Base-by-base conservation (phyloP, 2,888 invertebrate species). In the Lasioglossum zephyrum region DNA sequence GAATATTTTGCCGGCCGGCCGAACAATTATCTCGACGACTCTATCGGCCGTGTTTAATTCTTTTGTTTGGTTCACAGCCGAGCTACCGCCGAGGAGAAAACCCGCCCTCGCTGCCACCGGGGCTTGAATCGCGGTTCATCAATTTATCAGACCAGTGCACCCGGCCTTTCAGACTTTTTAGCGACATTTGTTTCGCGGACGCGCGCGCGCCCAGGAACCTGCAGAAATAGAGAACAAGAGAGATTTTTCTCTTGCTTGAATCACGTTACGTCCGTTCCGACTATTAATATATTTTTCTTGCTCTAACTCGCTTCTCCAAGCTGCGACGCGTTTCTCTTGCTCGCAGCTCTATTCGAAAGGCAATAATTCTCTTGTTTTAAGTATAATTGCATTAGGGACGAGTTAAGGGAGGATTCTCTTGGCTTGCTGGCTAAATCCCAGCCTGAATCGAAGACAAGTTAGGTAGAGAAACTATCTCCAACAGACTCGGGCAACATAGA, bases 41-140 rank as follows among this genome's bases (percentile, higher is more conserved):
- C 72, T 84, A 80, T 85, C 84, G 75, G 72, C 70, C 66, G 85
- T 66, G 82, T 70, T 85, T 85, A 87, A 85, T 85, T 49, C 79
- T 49, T 82, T 79, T 79, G 78, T 81, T 80, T 73, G 76, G 36
- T 69, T 75, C 66, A n/a, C 66, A 49, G 73, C 72, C 75, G 44
- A 84, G 31, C 26, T 63, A 22, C 44, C n/a, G 44, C 11, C 73
- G 47, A 18, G 60, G 60, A 63, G 41, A 84, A 80, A 39, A 39
- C 39, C 39, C 22, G 18, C 39, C 31, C 1, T 0, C 16, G 39
- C 31, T 11, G 16, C 26, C 16, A 13, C 16, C 26, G 31, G 6
- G n/a, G 69, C 66, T 53, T 47, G 41, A 60, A 66, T 77, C 73
- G 73, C 31, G 53, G 77, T 72, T 74, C 82, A 73, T 85, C 85